Base-by-base conservation (phyloP, 37 sponge, comb jelly and placozoan genomes). In the Corticium candelabrum region DNA sequence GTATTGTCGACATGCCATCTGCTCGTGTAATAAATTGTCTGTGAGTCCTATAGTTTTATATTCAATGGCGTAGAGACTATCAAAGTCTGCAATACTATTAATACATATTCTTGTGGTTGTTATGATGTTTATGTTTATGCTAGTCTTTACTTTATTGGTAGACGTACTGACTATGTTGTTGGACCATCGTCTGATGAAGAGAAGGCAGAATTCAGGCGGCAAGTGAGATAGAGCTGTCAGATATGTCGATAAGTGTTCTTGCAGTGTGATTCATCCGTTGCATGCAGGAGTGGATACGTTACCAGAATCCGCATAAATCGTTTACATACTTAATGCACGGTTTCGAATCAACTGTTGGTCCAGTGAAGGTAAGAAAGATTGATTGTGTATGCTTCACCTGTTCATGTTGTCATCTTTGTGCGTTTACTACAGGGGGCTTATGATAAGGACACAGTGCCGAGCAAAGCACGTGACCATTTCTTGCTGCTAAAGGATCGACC, bases 401-500 rank as follows among this genome's bases (percentile, higher is more conserved):
- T 30, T 21, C 2, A 35, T 75, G 30, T 21, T 67, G 39, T 34
- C 30, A 5, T 50, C 7, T 41, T 38, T 75, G 40, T 29, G 27
- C n/a, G 15, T 34, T 3, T 37, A 68, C 38, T 77, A 1, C 34
- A 83, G 82, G 82, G 82, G n/a, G 76, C 70, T 27, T 34, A 33
- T 38, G 86, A 90, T 50, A 87, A 87, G 76, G 90, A 90, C 37
- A 33, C 69, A 1, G 84, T 78, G 0, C 68, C 76, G 37, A 82
- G 84, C 41, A 80, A 82, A 40, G 95, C 87, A 11, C 68, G 95
- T 40, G 95, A 93, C 7, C 95, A 94, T 67, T 79, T 79, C 41
- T 87, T 94, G 37, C 78, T 94, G 57, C 81, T 85, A 3, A 76
- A 83, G 2, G 78, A 88, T 34, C 80, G 95, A 74, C 95, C 95